Evolutionary conservation across 2,113 vertebrate genomes (phyloP).

Genomic region (Phaethon lepturus): DNA sequence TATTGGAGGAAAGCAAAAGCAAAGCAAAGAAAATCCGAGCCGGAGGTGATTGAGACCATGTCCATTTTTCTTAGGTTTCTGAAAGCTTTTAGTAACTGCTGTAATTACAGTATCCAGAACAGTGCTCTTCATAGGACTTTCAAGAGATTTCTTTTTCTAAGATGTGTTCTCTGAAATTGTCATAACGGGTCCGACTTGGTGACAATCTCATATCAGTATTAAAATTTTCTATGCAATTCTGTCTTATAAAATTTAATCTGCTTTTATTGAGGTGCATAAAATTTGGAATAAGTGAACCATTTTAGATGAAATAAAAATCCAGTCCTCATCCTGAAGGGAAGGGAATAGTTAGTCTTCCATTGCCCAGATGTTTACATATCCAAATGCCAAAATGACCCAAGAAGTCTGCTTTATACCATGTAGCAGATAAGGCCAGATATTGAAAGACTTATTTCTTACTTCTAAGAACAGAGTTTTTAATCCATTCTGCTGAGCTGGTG

Average conservation of each 20-base stretch:
- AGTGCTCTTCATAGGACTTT: neutral
- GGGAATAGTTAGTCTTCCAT: neutral
- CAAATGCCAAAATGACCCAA: neutral
- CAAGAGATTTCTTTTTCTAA: neutral
- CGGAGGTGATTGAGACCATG: neutral
- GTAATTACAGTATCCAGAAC: neutral
- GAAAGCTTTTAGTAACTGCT: neutral
- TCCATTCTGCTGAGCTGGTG: conserved; percentile 1
- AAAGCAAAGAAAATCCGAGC: neutral
- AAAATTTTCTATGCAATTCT: neutral
- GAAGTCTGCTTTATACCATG: neutral
- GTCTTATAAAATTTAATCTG: neutral
- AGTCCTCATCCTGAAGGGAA: neutral
- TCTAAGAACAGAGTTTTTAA: neutral
- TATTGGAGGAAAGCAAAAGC: neutral
- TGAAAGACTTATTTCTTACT: neutral
- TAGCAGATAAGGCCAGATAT: neutral
- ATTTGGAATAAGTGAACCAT: neutral
- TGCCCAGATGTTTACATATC: fast-evolving
- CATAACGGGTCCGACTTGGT: neutral
- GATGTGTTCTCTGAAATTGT: neutral
- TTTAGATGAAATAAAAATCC: neutral
- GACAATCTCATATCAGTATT: neutral
- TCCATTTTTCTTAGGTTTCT: neutral
- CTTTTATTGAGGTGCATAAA: neutral